Evolutionary conservation across 2,113 vertebrate species (phyloP).

Genomic region (Mionectes macconnelli): DNA sequence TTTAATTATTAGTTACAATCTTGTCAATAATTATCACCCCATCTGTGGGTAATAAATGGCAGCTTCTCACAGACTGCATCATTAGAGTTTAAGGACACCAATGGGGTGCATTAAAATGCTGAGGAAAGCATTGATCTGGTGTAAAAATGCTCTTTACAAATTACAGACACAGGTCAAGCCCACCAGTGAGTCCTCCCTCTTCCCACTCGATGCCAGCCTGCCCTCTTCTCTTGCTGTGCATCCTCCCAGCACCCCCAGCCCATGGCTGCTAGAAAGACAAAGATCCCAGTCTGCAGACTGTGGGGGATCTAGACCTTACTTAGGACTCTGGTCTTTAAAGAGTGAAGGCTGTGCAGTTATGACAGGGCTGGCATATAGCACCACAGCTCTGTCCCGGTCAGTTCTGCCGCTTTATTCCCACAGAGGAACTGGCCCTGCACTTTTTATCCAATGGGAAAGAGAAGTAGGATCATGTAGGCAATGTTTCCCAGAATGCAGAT

Average conservation of each 20-base stretch:
- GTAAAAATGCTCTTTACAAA: conserved; percentile 87
- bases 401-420: background rate
- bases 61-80: conserved; percentile 87
- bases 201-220: background rate
- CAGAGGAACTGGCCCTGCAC: background rate
- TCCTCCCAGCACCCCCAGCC: background rate
- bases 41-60: conserved; percentile 92
- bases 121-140: conserved; percentile 90
- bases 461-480: background rate
- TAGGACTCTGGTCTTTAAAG: background rate
- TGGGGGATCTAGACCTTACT: background rate
- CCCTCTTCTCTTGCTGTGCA: rapidly evolving
- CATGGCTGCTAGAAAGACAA: background rate
- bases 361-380: background rate
- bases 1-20: conserved; percentile 83
- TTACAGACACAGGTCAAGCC: conserved; percentile 55
- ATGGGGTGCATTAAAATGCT: conserved; percentile 90
- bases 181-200: conserved; percentile 10
- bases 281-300: background rate
- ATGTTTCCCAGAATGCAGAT: background rate
- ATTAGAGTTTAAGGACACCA: conserved; percentile 91
- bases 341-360: background rate
- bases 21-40: conserved; percentile 91
- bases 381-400: background rate
- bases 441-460: background rate